Percentiles rank a stretch among this genome's conserved stretches.
These are phyloP conservation scores for Lutjanus argentimaculatus DNA, from an alignment of 2,797 vertebrate genomes.

Conservation along the genomic window DNA sequence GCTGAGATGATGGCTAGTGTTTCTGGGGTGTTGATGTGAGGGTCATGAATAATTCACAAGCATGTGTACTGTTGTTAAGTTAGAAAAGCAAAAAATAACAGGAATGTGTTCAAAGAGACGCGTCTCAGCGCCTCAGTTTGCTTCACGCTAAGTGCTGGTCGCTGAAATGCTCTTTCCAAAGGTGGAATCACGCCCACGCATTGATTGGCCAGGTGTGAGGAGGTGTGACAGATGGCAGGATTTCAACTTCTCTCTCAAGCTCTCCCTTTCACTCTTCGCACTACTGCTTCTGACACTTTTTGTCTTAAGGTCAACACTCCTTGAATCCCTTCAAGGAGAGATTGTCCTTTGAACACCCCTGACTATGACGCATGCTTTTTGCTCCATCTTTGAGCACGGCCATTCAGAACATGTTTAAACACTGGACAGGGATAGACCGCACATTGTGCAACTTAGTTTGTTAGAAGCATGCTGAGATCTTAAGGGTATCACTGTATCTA, in stretches of 20 bases:
- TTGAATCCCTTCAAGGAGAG: not conserved
- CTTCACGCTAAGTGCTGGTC: not conserved
- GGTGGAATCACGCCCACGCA: not conserved
- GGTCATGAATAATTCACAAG: conserved; percentile 69
- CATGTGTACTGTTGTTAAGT: conserved; percentile 29
- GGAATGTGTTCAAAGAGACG: not conserved
- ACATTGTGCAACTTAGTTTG: too few species aligned
- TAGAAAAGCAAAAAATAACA: not conserved
- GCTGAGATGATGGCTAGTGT: conserved; percentile 23
- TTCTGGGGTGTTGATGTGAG: conserved; percentile 32
- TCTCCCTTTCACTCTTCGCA: not conserved
- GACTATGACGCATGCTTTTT: not conserved
- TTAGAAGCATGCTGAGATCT: too few species aligned
- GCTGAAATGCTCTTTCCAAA: not conserved
- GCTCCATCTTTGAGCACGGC: not conserved
- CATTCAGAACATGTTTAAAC: not conserved
- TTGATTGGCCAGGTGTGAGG: not conserved
- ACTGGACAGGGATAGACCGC: not conserved
- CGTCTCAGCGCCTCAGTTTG: conserved; percentile 4
- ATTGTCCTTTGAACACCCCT: not conserved
- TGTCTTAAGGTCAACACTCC: not conserved
- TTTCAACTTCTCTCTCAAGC: too few species aligned
- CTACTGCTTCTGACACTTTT: not conserved
- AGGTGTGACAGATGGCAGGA: not conserved
- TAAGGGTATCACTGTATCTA: not conserved